Evolutionary conservation across 2,113 vertebrate genomes (phyloP), one percentile per base, ranked within the genome.

Genomic region (Coregonus clupeaformis): DNA sequence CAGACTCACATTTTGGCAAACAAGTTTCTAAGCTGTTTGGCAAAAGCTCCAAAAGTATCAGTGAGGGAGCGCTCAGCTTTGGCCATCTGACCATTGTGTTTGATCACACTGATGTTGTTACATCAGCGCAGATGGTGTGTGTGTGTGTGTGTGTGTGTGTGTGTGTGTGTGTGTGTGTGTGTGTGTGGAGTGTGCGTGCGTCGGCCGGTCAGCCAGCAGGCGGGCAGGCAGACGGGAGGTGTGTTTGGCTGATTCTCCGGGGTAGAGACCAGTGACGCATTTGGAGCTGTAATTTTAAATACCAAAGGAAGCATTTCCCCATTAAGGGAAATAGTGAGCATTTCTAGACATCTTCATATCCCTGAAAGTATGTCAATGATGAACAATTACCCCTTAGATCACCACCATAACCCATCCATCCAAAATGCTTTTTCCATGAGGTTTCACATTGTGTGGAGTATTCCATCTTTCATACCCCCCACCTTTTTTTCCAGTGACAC

Each of bases 261-360:
- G 9, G 66, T n/a, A 4, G 74, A 66, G 70, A 71, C 32, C 68
- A 11, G 65, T 73, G 81, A 81, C 71, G 71, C 83, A 80, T 64
- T 79, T 57, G 0, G 30, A 55, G 72, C 59, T 49, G 68, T 73
- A 29, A 69, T 75, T 73, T 72, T 80, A 78, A 80, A 74, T 68
- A 81, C 76, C 20, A 5, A 74, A 27, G 80, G 74, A 80, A 80
- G 76, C 77, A 72, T 76, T 69, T 27, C 24, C 68, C 69, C 76
- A 69, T 79, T 52, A 27, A 52, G 73, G 42, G 80, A 70, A 73
- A 71, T 59, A 29, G 29, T n/a, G 70, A 60, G n/a, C 1, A 36
- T 71, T 57, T n/a, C 22, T 64, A 2, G 16, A 22, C 32, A 59
- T 78, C 76, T 78, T 71, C 73, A 78, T 5, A 78, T 3, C 74